phyloP scores from a whole-genome alignment of 2,797 vertebrate genomes.

The Urocyon cinereoargenteus region DNA sequence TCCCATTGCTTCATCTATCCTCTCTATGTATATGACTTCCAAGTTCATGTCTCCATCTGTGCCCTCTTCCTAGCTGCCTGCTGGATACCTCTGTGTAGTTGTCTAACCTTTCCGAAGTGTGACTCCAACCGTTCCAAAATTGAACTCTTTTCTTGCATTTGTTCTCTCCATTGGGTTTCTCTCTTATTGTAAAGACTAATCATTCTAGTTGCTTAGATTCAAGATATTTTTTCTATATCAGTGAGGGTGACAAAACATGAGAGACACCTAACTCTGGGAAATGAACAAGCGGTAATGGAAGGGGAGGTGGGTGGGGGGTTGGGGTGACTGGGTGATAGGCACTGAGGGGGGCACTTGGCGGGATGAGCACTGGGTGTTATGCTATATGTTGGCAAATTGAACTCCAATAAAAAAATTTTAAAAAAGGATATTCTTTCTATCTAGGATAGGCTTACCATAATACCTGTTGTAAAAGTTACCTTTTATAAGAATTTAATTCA shows the following conservation, averaged over 20 bases:
- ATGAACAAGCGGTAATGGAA: too few species aligned
- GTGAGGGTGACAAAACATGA: too few species aligned
- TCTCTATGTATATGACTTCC: not conserved
- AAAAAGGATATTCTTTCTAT: not conserved
- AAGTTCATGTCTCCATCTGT: not conserved
- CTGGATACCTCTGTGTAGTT: not conserved
- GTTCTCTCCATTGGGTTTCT: not conserved
- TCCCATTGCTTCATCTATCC: not conserved
- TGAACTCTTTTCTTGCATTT: not conserved
- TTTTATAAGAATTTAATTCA: not conserved
- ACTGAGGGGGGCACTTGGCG: too few species aligned
- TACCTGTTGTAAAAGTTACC: not conserved
- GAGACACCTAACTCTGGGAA: too few species aligned
- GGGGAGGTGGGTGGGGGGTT: too few species aligned
- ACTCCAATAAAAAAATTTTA: too few species aligned
- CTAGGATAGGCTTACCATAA: not conserved
- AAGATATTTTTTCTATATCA: not conserved
- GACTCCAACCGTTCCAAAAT: not conserved
- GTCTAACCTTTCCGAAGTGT: too few species aligned
- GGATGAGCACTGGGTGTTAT: too few species aligned
- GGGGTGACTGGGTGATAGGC: too few species aligned
- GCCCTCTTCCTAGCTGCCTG: not conserved
- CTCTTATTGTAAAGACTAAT: not conserved
- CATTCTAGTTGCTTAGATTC: not conserved
- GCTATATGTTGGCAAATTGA: too few species aligned